These are phyloP conservation scores for Myiozetetes cayanensis DNA, from an alignment of 2,113 vertebrate genomes.

Conservation along the genomic window DNA sequence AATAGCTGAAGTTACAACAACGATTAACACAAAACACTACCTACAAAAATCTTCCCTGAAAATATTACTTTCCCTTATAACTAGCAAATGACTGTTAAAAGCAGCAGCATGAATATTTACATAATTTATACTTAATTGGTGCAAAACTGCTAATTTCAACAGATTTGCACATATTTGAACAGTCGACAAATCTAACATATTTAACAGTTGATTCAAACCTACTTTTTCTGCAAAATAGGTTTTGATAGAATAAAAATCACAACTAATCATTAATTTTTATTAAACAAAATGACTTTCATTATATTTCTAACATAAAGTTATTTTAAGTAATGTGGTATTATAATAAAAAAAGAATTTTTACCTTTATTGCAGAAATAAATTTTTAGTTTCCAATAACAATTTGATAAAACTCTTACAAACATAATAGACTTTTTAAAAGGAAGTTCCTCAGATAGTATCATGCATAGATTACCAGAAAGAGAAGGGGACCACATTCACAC, in stretches of 20 bases:
- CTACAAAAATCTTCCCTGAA: not conserved
- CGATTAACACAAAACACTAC: not conserved
- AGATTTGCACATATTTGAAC: not conserved
- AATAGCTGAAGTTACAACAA: not conserved
- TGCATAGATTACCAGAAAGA: not conserved
- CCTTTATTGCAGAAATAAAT: not conserved
- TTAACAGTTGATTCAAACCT: not conserved
- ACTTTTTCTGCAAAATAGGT: not conserved
- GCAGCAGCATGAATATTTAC: not conserved
- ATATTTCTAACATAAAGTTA: not conserved
- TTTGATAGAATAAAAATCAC: constrained; percentile 7
- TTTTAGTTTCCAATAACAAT: not conserved
- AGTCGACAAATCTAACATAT: not conserved
- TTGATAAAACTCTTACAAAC: not conserved
- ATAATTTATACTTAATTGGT: not conserved
- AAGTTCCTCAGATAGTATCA: not conserved
- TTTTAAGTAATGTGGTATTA: not conserved
- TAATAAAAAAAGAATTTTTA: not conserved
- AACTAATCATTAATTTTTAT: not conserved
- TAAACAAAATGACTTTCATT: not conserved
- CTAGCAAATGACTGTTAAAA: not conserved
- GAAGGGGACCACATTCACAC: not conserved
- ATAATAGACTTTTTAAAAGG: not conserved
- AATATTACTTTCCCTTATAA: not conserved
- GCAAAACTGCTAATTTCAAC: not conserved